These are phyloP conservation scores for Andrena dorsata DNA, from an alignment of 2,888 invertebrate species.

Conservation along the genomic window DNA sequence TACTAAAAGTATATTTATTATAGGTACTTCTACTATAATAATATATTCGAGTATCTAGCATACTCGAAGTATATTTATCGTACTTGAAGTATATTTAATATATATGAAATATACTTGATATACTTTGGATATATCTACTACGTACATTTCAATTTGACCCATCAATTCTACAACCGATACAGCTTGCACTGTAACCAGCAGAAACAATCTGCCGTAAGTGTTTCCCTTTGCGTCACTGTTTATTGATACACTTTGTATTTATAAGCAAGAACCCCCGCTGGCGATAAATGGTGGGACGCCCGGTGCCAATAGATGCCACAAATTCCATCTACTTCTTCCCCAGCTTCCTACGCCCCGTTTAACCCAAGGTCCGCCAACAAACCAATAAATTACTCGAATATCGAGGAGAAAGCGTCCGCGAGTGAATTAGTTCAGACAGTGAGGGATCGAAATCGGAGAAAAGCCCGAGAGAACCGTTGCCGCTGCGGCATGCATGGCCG, in stretches of 20 bases:
- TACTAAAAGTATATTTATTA: no score
- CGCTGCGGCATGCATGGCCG: constrained; percentile 13
- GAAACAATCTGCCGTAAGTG: no score
- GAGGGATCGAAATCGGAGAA: constrained; percentile 37
- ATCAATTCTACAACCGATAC: no score
- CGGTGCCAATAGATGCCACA: constrained; percentile 13
- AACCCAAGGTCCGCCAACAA: background rate
- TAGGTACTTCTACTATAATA: no score
- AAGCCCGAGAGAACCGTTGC: constrained; percentile 28
- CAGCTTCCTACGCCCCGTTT: background rate
- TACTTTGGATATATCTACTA: no score
- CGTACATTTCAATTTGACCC: no score
- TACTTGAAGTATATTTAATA: no score
- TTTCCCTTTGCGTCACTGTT: background rate
- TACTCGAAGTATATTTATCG: no score
- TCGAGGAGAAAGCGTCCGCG: constrained; percentile 16
- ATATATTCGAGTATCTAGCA: no score
- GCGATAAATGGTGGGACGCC: constrained; percentile 17
- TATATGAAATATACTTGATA: no score
- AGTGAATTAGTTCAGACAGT: constrained; percentile 44
- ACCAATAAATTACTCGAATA: constrained; percentile 32
- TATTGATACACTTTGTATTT: background rate
- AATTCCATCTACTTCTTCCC: constrained; percentile 10
- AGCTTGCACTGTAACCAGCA: no score
- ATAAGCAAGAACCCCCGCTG: background rate